These are phyloP conservation scores for Drosophila diplacantha DNA, from an alignment of 2,888 invertebrate genomes.

Conservation along the genomic window DNA sequence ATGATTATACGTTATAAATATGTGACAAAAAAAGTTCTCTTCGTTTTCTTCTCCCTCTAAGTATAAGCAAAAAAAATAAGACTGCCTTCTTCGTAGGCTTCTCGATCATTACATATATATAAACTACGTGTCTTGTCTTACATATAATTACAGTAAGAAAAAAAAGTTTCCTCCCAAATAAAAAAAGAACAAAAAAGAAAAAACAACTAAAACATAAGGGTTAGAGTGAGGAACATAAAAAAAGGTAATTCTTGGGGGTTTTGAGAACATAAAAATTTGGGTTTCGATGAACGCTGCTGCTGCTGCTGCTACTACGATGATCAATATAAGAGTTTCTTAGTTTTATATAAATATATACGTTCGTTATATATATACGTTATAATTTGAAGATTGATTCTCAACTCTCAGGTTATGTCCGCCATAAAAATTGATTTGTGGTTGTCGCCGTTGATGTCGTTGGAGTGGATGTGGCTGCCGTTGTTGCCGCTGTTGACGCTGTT, in stretches of 20 bases:
- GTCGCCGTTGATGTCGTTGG: slow-evolving; percentile 31
- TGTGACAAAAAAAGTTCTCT: slow-evolving; percentile 52
- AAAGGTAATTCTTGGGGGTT: slow-evolving; percentile 33
- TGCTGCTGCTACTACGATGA: slow-evolving; percentile 31
- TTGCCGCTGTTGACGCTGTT: slow-evolving; percentile 11
- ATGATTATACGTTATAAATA: slow-evolving; percentile 48
- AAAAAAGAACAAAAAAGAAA: slow-evolving; percentile 61
- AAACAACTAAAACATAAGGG: slow-evolving; percentile 56
- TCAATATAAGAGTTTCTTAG: slow-evolving; percentile 21
- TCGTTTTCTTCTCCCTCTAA: slow-evolving; percentile 28
- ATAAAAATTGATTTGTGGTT: slow-evolving; percentile 40
- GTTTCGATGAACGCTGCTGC: slow-evolving; percentile 30
- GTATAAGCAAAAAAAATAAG: slow-evolving; percentile 57
- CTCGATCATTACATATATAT: slow-evolving; percentile 25
- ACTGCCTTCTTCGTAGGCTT: slow-evolving; percentile 7
- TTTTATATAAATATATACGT: slow-evolving; percentile 25
- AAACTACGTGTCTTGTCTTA: slow-evolving; percentile 35
- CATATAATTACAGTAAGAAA: slow-evolving; percentile 49
- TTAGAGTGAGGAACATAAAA: slow-evolving; percentile 60
- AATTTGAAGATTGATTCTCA: slow-evolving; percentile 34
- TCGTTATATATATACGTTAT: slow-evolving; percentile 27
- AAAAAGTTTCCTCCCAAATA: slow-evolving; percentile 38
- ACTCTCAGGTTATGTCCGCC: slow-evolving; percentile 59
- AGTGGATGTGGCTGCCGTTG: slow-evolving; percentile 24
- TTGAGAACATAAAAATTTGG: slow-evolving; percentile 48